Evolutionary conservation across 2,888 invertebrate genomes (phyloP).

Genomic region (Lithosia quadra): DNA sequence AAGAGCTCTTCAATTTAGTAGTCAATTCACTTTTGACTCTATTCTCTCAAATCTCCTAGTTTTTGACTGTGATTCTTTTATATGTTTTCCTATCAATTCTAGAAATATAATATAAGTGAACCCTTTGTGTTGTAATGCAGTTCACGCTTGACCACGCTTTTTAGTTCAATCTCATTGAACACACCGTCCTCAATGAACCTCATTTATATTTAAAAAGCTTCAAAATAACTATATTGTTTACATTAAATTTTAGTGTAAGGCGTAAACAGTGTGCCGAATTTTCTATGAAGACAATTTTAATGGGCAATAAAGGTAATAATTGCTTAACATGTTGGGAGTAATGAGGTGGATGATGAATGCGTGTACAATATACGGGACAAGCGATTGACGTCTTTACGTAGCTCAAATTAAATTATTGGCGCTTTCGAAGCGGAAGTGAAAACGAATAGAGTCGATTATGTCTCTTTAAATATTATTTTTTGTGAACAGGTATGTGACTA

Average conservation of each 20-base stretch:
- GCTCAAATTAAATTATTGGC: slow-evolving; percentile 83
- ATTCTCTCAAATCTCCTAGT: no score
- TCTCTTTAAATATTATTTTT: not conserved
- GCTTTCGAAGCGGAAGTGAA: slow-evolving; percentile 77
- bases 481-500: not conserved
- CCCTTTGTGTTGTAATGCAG: not conserved
- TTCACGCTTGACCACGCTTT: slow-evolving; percentile 37
- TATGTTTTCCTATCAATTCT: not conserved
- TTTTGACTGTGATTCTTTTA: no score
- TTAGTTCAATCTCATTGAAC: slow-evolving; percentile 80
- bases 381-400: slow-evolving; percentile 83
- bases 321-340: slow-evolving; percentile 54
- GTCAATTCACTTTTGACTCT: no score
- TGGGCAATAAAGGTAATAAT: slow-evolving; percentile 65
- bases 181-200: slow-evolving; percentile 82
- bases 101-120: not conserved
- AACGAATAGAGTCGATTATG: slow-evolving; percentile 62
- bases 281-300: slow-evolving; percentile 70
- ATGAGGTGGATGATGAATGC: slow-evolving; percentile 64
- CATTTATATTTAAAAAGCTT: slow-evolving; percentile 77
- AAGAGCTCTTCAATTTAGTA: no score
- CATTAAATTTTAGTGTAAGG: slow-evolving; percentile 74
- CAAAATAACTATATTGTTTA: slow-evolving; percentile 82
- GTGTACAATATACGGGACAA: slow-evolving; percentile 62
- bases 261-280: slow-evolving; percentile 82